Conservation (phyloP, 2,888 invertebrate genomes). For the Phyto melanocephala region DNA sequence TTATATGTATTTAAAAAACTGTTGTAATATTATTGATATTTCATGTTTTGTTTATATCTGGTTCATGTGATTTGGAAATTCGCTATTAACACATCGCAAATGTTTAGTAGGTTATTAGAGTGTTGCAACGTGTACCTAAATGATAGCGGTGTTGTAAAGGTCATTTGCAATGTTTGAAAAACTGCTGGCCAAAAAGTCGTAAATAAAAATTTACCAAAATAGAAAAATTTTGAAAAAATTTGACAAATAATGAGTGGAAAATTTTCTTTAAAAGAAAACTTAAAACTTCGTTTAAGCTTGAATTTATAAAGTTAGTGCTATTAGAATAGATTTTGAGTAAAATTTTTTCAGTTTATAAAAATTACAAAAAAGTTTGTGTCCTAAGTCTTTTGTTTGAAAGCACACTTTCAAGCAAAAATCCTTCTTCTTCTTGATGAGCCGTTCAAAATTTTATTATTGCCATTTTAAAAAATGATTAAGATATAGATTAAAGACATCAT, state of each 20-base stretch:
- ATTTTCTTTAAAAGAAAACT: no score
- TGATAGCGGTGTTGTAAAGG: slow-evolving; percentile 25
- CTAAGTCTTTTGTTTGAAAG: background rate
- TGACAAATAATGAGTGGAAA: no score
- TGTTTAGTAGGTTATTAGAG: slow-evolving; percentile 36
- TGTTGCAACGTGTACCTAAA: slow-evolving; percentile 23
- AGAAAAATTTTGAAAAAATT: no score
- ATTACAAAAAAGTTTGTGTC: background rate
- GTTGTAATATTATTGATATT: slow-evolving; percentile 42
- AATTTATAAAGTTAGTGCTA: background rate
- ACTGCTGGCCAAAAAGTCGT: background rate
- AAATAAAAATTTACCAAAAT: background rate
- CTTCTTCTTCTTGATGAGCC: no score
- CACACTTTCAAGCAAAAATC: background rate
- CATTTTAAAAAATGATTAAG: no score
- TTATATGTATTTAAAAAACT: background rate
- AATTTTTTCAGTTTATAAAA: background rate
- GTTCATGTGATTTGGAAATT: background rate
- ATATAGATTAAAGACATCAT: no score
- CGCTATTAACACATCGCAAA: background rate
- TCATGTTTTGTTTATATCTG: background rate
- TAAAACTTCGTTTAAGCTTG: no score
- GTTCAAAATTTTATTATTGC: no score
- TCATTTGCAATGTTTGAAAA: background rate
- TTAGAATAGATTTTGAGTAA: no score